Evolutionary conservation across 2,113 vertebrate species (phyloP).

Genomic region (Nannobrachium achirus): DNA sequence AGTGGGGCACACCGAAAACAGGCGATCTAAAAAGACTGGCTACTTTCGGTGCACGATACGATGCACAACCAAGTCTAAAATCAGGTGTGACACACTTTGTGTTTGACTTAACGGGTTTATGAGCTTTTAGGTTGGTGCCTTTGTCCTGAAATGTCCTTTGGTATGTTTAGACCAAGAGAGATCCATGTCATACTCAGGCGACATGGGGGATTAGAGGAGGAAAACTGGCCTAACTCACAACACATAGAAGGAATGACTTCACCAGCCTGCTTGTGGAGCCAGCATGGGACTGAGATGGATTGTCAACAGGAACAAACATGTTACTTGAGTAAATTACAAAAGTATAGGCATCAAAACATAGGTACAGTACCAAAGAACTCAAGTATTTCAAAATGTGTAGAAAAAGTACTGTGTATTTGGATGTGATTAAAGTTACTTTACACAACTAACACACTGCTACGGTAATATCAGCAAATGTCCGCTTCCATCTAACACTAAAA

Average conservation of each 20-base stretch:
- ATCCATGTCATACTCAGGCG: slow-evolving; percentile 27
- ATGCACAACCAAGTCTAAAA: too few relatives aligned
- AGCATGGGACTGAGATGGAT: slow-evolving; percentile 3
- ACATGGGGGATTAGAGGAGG: slow-evolving; percentile 24
- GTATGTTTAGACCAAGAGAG: slow-evolving; percentile 40
- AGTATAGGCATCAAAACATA: too few relatives aligned
- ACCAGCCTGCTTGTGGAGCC: slow-evolving; percentile 8
- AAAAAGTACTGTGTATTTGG: too few relatives aligned
- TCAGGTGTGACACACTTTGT: too few relatives aligned
- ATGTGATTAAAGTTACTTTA: too few relatives aligned
- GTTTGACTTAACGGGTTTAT: slow-evolving; percentile 56
- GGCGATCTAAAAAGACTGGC: too few relatives aligned
- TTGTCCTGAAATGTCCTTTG: slow-evolving; percentile 48
- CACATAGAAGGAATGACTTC: slow-evolving; percentile 37
- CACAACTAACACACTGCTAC: too few relatives aligned
- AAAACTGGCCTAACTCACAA: slow-evolving; percentile 31
- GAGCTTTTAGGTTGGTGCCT: slow-evolving; percentile 52
- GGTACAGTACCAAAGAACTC: too few relatives aligned
- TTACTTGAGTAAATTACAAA: too few relatives aligned
- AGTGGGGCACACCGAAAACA: too few relatives aligned
- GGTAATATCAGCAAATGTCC: background rate
- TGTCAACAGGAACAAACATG: slow-evolving; percentile 17
- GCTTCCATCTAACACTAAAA: background rate
- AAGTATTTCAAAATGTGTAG: too few relatives aligned
- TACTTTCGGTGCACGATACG: too few relatives aligned